phyloP scores from a whole-genome alignment of 2,113 vertebrate species.

The Eretmochelys imbricata region DNA sequence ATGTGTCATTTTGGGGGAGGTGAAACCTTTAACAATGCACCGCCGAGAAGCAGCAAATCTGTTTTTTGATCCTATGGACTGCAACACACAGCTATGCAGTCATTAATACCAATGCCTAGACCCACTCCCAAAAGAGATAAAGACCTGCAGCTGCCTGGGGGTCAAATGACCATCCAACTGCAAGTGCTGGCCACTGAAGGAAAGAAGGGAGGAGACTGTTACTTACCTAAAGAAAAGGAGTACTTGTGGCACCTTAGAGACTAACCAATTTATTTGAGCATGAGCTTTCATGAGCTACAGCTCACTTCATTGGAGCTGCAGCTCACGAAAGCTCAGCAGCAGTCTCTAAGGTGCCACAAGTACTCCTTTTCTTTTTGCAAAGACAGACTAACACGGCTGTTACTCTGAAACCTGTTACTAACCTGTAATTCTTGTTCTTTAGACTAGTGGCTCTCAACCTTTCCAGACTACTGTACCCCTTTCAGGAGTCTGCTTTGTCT shows the following conservation, averaged over 20 bases:
- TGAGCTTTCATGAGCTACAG: too few species aligned
- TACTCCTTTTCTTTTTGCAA: too few species aligned
- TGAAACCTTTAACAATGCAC: slow-evolving; percentile 71
- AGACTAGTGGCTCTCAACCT: too few species aligned
- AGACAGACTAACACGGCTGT: too few species aligned
- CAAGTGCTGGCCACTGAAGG: background rate
- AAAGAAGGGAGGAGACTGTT: background rate
- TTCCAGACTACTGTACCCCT: too few species aligned
- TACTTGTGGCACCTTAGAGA: too few species aligned
- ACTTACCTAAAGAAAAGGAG: background rate
- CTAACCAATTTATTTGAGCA: too few species aligned
- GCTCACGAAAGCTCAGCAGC: too few species aligned
- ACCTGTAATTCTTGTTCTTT: background rate
- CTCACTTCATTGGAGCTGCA: too few species aligned
- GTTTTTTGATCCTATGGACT: background rate
- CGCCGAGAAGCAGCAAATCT: slow-evolving; percentile 23
- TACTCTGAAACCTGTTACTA: background rate
- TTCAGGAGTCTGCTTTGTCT: too few species aligned
- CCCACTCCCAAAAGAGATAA: background rate
- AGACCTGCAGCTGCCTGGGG: background rate
- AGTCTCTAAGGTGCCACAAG: too few species aligned
- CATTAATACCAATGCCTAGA: background rate
- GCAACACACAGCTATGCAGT: fast-evolving
- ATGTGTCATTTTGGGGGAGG: slow-evolving; percentile 74
- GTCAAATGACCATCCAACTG: background rate